Conservation (phyloP, 2,797 vertebrate species). For the Capromys pilorides region DNA sequence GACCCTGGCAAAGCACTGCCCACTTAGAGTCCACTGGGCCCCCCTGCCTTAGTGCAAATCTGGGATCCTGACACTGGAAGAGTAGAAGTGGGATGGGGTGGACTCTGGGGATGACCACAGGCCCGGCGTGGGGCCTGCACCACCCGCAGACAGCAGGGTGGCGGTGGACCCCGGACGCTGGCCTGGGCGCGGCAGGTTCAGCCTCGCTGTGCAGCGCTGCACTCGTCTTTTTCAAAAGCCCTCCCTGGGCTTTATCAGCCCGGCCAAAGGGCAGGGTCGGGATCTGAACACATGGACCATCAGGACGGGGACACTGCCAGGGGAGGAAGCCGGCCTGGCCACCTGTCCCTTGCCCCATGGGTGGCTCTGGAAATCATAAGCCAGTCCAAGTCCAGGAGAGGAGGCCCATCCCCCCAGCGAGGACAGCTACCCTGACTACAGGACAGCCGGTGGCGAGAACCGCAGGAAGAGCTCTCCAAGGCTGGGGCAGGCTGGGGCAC, state of each 20-base stretch:
- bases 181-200: background rate
- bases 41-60: background rate
- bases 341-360: background rate
- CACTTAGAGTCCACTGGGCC: background rate
- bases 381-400: background rate
- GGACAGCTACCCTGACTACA: background rate
- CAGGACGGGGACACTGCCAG: background rate
- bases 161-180: background rate
- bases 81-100: background rate
- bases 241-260: too few species aligned
- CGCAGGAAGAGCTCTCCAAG: background rate
- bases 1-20: background rate
- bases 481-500: background rate
- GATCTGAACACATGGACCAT: background rate
- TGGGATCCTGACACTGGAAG: background rate
- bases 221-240: background rate
- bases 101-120: background rate
- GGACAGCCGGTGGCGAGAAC: rapidly evolving
- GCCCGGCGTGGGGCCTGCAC: background rate
- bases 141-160: background rate
- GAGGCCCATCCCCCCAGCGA: background rate
- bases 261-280: background rate
- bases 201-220: rapidly evolving
- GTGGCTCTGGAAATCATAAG: background rate
- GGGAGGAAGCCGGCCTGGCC: background rate